Evolutionary conservation across 2,888 invertebrate species (phyloP), one percentile per base, ranked within the genome.

Genomic region (Protophormia terraenovae): DNA sequence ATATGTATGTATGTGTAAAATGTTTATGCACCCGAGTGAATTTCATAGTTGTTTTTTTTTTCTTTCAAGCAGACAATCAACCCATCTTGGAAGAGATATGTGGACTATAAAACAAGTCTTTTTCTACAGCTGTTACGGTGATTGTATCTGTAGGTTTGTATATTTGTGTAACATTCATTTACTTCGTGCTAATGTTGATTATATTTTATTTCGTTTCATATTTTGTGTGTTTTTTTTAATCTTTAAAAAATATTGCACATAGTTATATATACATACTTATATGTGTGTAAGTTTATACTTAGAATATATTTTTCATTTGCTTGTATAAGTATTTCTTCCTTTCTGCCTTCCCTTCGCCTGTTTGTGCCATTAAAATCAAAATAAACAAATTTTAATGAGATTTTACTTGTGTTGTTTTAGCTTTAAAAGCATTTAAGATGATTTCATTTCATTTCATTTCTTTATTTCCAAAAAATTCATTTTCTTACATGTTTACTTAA

Each of bases 61-160:
- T 45, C 55, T 72, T 72, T 45, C 16, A 32, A 73, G 53, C 67
- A 84, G 79, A 64, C 83, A 75, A 67, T 62, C 75, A 64, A 62
- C 41, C 47, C 77, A 81, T 72, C 53, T 72, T 62, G 45, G 50
- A 64, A 81, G 45, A 67, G n/a, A 73, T 84, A 81, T 77, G 45
- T 53, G 67, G 45, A 69, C 67, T 69, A 73, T 81, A 72, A 77
- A 78, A 72, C 58, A 55, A 84, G 62, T 47, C 29, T 50, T 83
- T 66, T 76, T 67, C 62, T 82, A 62, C 86, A 87, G 84, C 86
- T 86, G 87, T 87, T 86, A 86, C 86, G 69, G 29, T 76, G 47
- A 12, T 14, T 24, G 16, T 27, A 55, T 45, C 16, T 45, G 12
- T 19, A 27, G 35, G 4, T 24, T 50, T 58, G 32, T 24, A 12